phyloP scores from a whole-genome alignment of 37 sponge, comb jelly and placozoan genomes.

The Corticium candelabrum region DNA sequence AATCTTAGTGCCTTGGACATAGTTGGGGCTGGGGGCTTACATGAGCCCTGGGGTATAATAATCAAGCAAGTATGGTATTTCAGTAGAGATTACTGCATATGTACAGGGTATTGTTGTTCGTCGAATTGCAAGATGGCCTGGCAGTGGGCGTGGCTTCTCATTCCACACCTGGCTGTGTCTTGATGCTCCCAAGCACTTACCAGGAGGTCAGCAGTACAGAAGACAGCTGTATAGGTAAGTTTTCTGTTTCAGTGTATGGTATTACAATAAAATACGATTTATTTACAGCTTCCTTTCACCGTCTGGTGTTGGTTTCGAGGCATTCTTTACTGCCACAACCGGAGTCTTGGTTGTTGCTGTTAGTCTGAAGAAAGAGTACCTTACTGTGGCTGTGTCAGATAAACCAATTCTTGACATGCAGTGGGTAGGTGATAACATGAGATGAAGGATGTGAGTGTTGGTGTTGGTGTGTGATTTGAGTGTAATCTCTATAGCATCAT shows the following conservation, averaged over 20 bases:
- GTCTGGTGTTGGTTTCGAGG: conserved; percentile 71
- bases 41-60: too few relatives aligned
- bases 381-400: conserved; percentile 32
- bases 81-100: neutral
- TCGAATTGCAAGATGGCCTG: conserved; percentile 28
- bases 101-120: conserved; percentile 38
- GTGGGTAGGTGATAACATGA: conserved; percentile 39
- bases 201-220: conserved; percentile 6
- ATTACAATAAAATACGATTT: neutral
- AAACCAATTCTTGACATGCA: conserved; percentile 18
- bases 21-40: too few relatives aligned
- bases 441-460: neutral
- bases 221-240: conserved; percentile 56
- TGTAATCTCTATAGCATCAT: conserved; percentile 46
- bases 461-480: neutral
- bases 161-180: conserved; percentile 60
- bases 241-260: neutral
- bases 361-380: conserved; percentile 58
- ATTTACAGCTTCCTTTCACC: conserved; percentile 59
- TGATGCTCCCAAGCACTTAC: neutral
- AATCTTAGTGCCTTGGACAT: too few relatives aligned
- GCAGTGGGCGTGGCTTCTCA: conserved; percentile 25
- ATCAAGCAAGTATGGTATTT: too few relatives aligned
- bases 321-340: conserved; percentile 56
- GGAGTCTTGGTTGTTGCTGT: conserved; percentile 60